Conservation (phyloP, 1,140 invertebrate genomes). For the Musca domestica region DNA sequence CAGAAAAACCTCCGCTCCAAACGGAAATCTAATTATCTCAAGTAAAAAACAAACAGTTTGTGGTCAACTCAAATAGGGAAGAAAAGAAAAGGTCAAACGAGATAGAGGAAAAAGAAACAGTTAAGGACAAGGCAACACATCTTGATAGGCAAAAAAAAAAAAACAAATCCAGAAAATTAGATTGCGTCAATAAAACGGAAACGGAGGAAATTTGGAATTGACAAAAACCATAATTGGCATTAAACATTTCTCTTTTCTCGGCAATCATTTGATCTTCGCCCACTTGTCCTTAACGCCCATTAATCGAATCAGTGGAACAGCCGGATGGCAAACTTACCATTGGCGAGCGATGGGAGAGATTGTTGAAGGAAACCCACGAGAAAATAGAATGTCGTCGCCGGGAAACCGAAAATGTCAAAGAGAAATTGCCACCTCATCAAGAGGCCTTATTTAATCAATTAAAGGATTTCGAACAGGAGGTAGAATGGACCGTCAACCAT, state of each 20-base stretch:
- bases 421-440: slow-evolving; percentile 40
- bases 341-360: slow-evolving; percentile 44
- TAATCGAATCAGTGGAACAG: slow-evolving; percentile 29
- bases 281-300: slow-evolving; percentile 17
- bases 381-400: slow-evolving; percentile 41
- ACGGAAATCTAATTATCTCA: slow-evolving; percentile 24
- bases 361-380: slow-evolving; percentile 43
- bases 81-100: background rate
- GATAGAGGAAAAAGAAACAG: background rate
- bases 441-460: slow-evolving; percentile 40
- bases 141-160: background rate
- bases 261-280: background rate
- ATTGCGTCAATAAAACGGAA: slow-evolving; percentile 14
- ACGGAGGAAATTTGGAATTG: slow-evolving; percentile 4
- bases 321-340: slow-evolving; percentile 44
- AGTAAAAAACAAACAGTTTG: slow-evolving; percentile 2
- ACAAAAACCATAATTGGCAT: slow-evolving; percentile 12
- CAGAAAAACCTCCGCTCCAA: too few relatives aligned
- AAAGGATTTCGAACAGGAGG: slow-evolving; percentile 40
- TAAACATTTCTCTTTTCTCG: slow-evolving; percentile 3
- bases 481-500: slow-evolving; percentile 62
- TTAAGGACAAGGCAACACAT: background rate
- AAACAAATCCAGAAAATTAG: background rate
- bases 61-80: background rate
- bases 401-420: slow-evolving; percentile 35